Percentiles rank a stretch among this genome's conserved stretches.
phyloP scores from a whole-genome alignment of 2,888 invertebrate genomes.

The Tholera decimalis region DNA sequence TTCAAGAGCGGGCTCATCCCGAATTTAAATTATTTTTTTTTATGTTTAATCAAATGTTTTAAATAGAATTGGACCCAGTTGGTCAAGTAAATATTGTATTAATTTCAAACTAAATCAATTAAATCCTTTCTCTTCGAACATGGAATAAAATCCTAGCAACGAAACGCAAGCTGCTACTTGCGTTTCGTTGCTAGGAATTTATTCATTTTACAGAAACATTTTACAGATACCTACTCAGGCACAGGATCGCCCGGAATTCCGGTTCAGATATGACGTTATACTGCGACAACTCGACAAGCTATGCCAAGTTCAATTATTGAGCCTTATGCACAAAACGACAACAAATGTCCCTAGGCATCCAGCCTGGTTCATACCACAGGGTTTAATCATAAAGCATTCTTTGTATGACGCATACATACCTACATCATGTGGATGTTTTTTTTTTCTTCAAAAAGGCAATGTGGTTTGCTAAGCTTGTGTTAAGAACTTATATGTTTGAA shows the following conservation, averaged over 20 bases:
- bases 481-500: not conserved
- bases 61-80: no score
- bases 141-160: not conserved
- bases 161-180: not conserved
- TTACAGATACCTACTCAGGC: conserved; percentile 10
- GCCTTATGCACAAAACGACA: conserved; percentile 22
- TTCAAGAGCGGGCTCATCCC: no score
- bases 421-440: conserved; percentile 28
- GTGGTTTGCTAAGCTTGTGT: not conserved
- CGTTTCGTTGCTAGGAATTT: no score
- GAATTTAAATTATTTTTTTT: no score
- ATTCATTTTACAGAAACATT: no score
- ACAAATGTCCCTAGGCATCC: conserved; percentile 21
- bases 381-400: conserved; percentile 42
- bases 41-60: no score
- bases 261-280: conserved; percentile 32
- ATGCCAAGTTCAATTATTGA: conserved; percentile 23
- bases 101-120: no score
- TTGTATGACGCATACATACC: conserved; percentile 44
- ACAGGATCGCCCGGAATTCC: conserved; percentile 30
- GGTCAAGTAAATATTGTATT: no score
- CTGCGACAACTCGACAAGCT: conserved; percentile 9
- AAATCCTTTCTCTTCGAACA: not conserved
- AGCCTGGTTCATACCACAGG: conserved; percentile 34
- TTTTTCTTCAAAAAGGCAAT: conserved; percentile 13